Base-by-base conservation (phyloP, 1,140 invertebrate genomes). In the Venturia canescens region DNA sequence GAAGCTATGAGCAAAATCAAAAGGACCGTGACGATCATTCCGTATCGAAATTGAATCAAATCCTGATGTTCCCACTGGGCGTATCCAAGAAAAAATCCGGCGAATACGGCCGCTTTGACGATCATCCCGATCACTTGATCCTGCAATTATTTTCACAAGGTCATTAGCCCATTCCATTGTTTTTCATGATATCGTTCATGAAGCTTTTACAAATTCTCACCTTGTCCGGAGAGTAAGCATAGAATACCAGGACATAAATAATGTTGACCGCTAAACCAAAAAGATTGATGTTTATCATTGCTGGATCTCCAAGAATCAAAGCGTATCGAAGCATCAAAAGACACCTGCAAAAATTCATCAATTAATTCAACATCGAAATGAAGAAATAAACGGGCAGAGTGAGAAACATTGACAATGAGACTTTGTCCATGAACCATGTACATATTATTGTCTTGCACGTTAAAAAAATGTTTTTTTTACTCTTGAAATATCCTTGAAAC, bases 241-340 rank as follows among this genome's bases (percentile, higher is more conserved):
- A 96, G 89, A 93, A 97, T 18, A 95, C 87, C 67, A 91, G 74
- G 80, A 94, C 89, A 85, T 96, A 97, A 13, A 93, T 50, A 0
- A 94, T 86, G 87, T 96, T 97, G 44, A 95, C 90, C 1, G 93
- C 85, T 74, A 96, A 89, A 81, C 95, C 96, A 87, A 95, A 93
- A 76, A 96, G 85, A 91, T 96, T 97, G 31, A 96, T 94, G 87
- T 93, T 93, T 63, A 96, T 94, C 95, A 96, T 96, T 0, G 93
- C 93, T 79, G 92, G 89, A 88, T 97, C 96, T 38, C 93, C 90
- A 23, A 97, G 88, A 63, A 97, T 93, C 77, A 93, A 90, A 38
- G 94, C 95, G 89, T 95, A 95, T 84, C 95, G 94, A 69, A 97
- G 90, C 92, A 95, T 95, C 34, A 97, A 90, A 67, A 95, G 87